Conservation (phyloP, 2,888 invertebrate genomes). For the Dasysyrphus albostriatus region DNA sequence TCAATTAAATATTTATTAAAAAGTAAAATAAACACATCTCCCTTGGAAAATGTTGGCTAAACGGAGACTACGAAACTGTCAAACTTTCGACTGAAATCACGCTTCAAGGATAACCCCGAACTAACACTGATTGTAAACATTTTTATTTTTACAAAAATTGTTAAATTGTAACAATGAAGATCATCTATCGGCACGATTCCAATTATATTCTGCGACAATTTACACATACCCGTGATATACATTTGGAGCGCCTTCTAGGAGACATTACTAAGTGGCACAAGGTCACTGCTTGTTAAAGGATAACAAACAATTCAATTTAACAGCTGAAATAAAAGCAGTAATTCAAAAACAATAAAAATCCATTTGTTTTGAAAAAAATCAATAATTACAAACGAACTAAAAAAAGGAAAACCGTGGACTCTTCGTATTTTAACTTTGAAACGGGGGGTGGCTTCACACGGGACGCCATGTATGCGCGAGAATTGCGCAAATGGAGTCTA, state of each 20-base stretch:
- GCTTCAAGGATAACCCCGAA: constrained; percentile 2
- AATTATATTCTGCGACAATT: constrained; percentile 74
- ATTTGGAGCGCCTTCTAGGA: constrained; percentile 71
- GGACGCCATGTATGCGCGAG: constrained; percentile 85
- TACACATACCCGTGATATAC: constrained; percentile 69
- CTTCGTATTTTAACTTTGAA: constrained; percentile 64
- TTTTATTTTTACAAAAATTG: constrained; percentile 38
- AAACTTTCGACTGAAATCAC: constrained; percentile 22
- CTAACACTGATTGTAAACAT: not conserved
- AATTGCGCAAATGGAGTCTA: constrained; percentile 85
- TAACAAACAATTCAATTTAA: not conserved
- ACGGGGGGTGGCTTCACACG: constrained; percentile 75
- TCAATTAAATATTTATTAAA: not conserved
- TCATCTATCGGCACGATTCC: constrained; percentile 79
- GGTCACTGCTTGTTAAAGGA: constrained; percentile 65
- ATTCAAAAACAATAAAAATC: not conserved
- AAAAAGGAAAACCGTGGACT: constrained; percentile 31
- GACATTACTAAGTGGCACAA: constrained; percentile 73
- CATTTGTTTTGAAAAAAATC: constrained; percentile 41
- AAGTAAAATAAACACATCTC: not conserved
- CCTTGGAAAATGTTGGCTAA: constrained; percentile 57
- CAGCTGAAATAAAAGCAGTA: not conserved
- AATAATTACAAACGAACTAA: constrained; percentile 27
- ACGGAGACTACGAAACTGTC: constrained; percentile 49
- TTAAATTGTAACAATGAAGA: constrained; percentile 80